Evolutionary conservation across 2,888 invertebrate genomes (phyloP).

Genomic region (Saturnia japonica): DNA sequence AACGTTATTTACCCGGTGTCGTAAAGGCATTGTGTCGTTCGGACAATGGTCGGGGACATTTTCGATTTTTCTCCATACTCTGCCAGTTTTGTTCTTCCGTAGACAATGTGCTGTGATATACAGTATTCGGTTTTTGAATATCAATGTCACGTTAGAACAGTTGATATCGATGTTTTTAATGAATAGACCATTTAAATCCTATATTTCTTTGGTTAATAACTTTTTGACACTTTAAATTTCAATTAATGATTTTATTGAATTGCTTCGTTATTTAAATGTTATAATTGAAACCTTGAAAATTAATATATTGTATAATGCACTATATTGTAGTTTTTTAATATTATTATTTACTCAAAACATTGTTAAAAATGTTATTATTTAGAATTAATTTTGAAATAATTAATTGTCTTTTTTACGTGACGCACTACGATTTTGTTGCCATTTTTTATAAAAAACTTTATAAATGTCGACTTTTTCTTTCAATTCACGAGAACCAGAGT

Average conservation of each 20-base stretch:
- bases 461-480: too few relatives aligned
- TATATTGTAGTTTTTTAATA: too few relatives aligned
- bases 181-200: neutral
- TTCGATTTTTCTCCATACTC: slow-evolving; percentile 51
- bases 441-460: too few relatives aligned
- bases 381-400: neutral
- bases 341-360: neutral
- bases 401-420: neutral
- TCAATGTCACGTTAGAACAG: slow-evolving; percentile 9
- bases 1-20: slow-evolving; percentile 79
- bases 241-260: neutral
- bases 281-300: neutral
- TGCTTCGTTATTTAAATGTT: neutral
- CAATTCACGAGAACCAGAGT: too few relatives aligned
- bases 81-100: slow-evolving; percentile 43
- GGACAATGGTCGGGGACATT: slow-evolving; percentile 71
- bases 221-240: too few relatives aligned
- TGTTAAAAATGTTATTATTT: neutral
- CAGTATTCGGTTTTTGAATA: slow-evolving; percentile 11
- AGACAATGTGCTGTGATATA: slow-evolving; percentile 15
- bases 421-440: neutral
- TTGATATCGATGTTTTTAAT: neutral
- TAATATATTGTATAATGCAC: too few relatives aligned
- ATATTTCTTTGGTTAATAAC: neutral
- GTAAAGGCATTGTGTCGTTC: slow-evolving; percentile 75